A percentile compares a stretch with the other conserved stretches of the same genome.
These are phyloP conservation scores for Campoletis sonorensis DNA, from an alignment of 1,140 invertebrate genomes.

Conservation along the genomic window DNA sequence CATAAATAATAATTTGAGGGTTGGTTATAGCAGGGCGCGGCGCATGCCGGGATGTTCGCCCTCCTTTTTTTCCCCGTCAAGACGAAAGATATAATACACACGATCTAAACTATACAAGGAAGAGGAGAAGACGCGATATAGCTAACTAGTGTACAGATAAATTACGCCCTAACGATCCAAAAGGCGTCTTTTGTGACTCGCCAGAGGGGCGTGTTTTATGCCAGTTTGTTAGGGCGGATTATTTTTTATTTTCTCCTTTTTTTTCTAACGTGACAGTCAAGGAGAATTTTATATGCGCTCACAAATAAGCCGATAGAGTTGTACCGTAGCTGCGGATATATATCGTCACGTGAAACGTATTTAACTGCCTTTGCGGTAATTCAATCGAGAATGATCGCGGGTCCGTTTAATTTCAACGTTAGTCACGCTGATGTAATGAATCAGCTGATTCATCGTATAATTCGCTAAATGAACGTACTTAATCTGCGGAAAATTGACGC, in stretches of 20 bases:
- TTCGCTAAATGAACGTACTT: neutral
- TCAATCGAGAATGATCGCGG: slow-evolving; percentile 15
- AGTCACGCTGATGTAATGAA: slow-evolving; percentile 19
- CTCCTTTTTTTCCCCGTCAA: slow-evolving; percentile 3
- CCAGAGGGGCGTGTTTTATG: slow-evolving; percentile 40
- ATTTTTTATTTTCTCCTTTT: slow-evolving; percentile 41
- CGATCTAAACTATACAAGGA: slow-evolving; percentile 8
- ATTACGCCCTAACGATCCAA: slow-evolving; percentile 52
- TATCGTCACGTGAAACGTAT: neutral
- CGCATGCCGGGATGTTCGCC: neutral
- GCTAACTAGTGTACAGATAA: slow-evolving; percentile 55
- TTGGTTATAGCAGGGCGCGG: slow-evolving; percentile 43
- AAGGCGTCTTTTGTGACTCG: slow-evolving; percentile 52
- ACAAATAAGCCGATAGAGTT: slow-evolving; percentile 42
- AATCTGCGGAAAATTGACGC: neutral
- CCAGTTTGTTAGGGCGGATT: slow-evolving; percentile 57
- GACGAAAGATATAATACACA: slow-evolving; percentile 9
- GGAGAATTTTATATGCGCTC: slow-evolving; percentile 39
- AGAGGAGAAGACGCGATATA: slow-evolving; percentile 38
- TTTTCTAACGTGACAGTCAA: slow-evolving; percentile 48
- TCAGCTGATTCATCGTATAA: slow-evolving; percentile 21
- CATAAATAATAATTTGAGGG: slow-evolving; percentile 69
- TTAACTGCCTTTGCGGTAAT: slow-evolving; percentile 9
- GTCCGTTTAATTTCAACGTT: slow-evolving; percentile 30
- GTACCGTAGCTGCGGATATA: neutral